Conservation (phyloP, 1,140 invertebrate species). For the Papilio polytes region DNA sequence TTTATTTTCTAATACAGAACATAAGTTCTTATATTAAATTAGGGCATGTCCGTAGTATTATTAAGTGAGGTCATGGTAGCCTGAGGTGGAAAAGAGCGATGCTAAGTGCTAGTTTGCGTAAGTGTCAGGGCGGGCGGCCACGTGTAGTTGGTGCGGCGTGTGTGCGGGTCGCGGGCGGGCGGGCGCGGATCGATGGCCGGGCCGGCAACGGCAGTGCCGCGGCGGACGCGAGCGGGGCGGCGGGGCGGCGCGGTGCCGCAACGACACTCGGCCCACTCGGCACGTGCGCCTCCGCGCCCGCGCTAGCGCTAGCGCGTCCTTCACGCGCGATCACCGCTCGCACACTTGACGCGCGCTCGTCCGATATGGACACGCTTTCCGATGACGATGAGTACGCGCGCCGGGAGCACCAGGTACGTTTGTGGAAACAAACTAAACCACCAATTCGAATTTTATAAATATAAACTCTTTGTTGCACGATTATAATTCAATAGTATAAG, state of each 20-base stretch:
- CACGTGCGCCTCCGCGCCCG: slow-evolving; percentile 72
- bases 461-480: slow-evolving; percentile 41
- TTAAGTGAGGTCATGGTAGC: slow-evolving; percentile 22
- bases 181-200: slow-evolving; percentile 66
- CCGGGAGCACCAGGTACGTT: slow-evolving; percentile 72
- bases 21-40: slow-evolving; percentile 6
- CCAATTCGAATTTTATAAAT: slow-evolving; percentile 26
- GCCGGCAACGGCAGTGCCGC: slow-evolving; percentile 68
- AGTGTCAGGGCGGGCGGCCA: slow-evolving; percentile 58
- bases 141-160: slow-evolving; percentile 52
- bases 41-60: slow-evolving; percentile 14
- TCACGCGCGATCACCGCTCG: slow-evolving; percentile 62
- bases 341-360: slow-evolving; percentile 49
- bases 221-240: slow-evolving; percentile 74
- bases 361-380: slow-evolving; percentile 78
- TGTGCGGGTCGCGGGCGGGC: slow-evolving; percentile 53
- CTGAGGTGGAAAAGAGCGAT: slow-evolving; percentile 30
- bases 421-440: not conserved
- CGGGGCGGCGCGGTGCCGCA: slow-evolving; percentile 62
- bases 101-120: slow-evolving; percentile 31
- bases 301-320: slow-evolving; percentile 60
- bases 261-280: slow-evolving; percentile 63
- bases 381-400: slow-evolving; percentile 78
- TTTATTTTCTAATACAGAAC: slow-evolving; percentile 25
- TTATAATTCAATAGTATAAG: slow-evolving; percentile 30